A percentile compares a stretch with the other conserved stretches of the same genome.
Evolutionary conservation across 2,888 invertebrate species (phyloP).

Genomic region (Lasioglossum figueresi): DNA sequence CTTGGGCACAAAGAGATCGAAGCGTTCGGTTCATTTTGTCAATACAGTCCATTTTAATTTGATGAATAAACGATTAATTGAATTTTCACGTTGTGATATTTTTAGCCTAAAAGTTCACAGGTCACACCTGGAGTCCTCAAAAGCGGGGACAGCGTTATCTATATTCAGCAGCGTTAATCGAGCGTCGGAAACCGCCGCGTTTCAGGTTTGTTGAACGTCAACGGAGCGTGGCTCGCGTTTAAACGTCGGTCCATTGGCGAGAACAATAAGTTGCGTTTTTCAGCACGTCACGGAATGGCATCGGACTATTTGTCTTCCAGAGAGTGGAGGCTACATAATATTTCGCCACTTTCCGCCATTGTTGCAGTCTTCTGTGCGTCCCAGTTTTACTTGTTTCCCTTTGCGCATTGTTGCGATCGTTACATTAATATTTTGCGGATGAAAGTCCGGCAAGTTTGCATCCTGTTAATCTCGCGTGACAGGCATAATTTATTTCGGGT

Average conservation of each 20-base stretch:
- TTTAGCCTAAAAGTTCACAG: neutral
- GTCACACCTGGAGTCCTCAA: neutral
- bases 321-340: neutral
- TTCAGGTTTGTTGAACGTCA: constrained; percentile 9
- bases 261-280: constrained; percentile 45
- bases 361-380: neutral
- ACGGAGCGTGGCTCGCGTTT: constrained; percentile 20
- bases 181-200: neutral
- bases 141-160: neutral
- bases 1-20: too few relatives aligned
- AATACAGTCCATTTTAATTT: neutral
- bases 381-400: neutral
- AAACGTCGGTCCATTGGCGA: constrained; percentile 28
- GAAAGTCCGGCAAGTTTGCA: neutral
- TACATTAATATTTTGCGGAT: neutral
- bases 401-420: constrained; percentile 4
- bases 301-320: neutral
- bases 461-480: constrained; percentile 1
- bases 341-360: constrained; percentile 4
- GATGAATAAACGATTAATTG: neutral
- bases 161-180: neutral
- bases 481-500: neutral
- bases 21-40: too few relatives aligned
- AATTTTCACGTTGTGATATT: neutral
- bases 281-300: constrained; percentile 4